phyloP scores from a whole-genome alignment of 53 echinoderm and acorn worm genomes.

The Henricia sp. region DNA sequence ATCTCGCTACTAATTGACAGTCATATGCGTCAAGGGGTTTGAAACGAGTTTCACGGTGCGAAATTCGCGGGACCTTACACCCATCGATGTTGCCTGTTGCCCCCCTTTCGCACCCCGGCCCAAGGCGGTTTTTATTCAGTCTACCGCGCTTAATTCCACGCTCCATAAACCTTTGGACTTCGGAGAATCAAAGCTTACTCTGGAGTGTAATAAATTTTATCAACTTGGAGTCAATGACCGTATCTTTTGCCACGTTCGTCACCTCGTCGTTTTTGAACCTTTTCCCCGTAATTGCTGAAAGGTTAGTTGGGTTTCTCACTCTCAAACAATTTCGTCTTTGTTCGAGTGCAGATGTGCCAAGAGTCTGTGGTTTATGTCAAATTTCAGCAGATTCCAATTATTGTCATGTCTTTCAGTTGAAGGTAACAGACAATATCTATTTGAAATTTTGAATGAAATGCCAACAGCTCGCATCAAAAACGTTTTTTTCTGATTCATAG shows the following conservation, averaged over 20 bases:
- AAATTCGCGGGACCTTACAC: background rate
- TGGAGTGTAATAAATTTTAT: constrained; percentile 7
- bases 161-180: constrained; percentile 38
- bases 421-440: no score
- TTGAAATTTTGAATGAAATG: no score
- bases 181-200: background rate
- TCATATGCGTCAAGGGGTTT: constrained; percentile 7
- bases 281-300: constrained; percentile 22
- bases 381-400: no score
- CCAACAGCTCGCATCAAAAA: no score
- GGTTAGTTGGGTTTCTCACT: background rate
- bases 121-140: background rate
- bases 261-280: background rate
- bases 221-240: constrained; percentile 34
- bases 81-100: constrained; percentile 21
- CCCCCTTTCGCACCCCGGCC: background rate
- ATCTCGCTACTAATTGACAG: constrained; percentile 32
- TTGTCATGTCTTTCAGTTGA: no score
- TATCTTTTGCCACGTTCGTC: constrained; percentile 24
- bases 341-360: no score
- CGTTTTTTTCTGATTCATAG: no score
- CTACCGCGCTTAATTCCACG: constrained; percentile 43
- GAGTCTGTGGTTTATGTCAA: no score
- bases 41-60: background rate
- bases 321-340: background rate